A percentile compares a stretch with the other conserved stretches of the same genome.
Conservation (phyloP, 2,888 invertebrate genomes). For the Hirtodrosophila alboralis region DNA sequence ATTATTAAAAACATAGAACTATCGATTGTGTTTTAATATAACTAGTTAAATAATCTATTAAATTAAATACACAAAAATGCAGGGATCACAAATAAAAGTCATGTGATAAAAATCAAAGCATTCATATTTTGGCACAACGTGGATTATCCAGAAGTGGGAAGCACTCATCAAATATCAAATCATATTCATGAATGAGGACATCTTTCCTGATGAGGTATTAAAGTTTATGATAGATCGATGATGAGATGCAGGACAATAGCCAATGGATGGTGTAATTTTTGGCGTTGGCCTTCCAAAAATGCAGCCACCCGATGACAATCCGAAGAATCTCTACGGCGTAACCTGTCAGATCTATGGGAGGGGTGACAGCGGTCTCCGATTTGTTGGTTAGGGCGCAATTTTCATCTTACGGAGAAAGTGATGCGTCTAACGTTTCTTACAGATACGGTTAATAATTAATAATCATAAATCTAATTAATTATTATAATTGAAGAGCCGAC, state of each 20-base stretch:
- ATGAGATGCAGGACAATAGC: slow-evolving; percentile 73
- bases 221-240: slow-evolving; percentile 87
- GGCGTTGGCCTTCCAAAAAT: slow-evolving; percentile 82
- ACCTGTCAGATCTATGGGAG: slow-evolving; percentile 84
- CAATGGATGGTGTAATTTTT: slow-evolving; percentile 81
- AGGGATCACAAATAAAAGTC: no score
- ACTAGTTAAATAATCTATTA: no score
- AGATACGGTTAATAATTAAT: slow-evolving; percentile 88
- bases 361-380: slow-evolving; percentile 77
- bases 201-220: slow-evolving; percentile 92
- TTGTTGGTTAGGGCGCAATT: slow-evolving; percentile 90
- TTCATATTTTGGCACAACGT: slow-evolving; percentile 84
- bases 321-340: slow-evolving; percentile 79
- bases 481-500: no score
- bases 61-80: no score
- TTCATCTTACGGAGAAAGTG: slow-evolving; percentile 88
- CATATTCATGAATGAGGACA: slow-evolving; percentile 86
- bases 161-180: slow-evolving; percentile 86
- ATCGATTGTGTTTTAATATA: no score
- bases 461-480: no score
- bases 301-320: slow-evolving; percentile 57
- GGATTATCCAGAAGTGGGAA: slow-evolving; percentile 87
- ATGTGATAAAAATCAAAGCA: slow-evolving; percentile 86
- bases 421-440: slow-evolving; percentile 87
- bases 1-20: no score